Base-by-base conservation (phyloP, 2,797 vertebrate species). In the Cetoscarus ocellatus region DNA sequence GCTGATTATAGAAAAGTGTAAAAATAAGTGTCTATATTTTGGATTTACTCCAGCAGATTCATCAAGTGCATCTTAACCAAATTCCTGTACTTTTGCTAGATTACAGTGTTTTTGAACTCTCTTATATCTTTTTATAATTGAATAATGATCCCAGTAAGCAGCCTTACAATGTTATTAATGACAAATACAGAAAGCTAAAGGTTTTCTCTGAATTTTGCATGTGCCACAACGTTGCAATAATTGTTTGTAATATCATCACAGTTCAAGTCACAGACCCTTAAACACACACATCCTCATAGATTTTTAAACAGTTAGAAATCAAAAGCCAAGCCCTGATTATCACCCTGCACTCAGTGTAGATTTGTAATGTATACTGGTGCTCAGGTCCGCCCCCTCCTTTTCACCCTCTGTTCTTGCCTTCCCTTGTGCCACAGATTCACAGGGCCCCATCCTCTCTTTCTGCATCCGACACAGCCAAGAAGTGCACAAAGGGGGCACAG, bases 401-500 rank as follows among this genome's bases (percentile, higher is more conserved):
- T 77, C 67, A 59, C 65, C 57, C 67, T 67, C 61, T 70, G 47
- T 85, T 67, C 72, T 70, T 60, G 67, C 57, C 65, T 54, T 60
- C 70, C 53, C 61, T 56, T 75, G 55, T 79, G 70, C 75, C 66
- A 68, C 66, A 54, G 70, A 77, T 77, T 87, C 72, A 77, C 68
- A 63, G 74, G 76, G 83, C 82, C 80, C 76, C 83, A 51, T 86
- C 73, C 68, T 75, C 73, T 75, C 75, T 81, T 75, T 83, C 61
- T 84, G 75, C 66, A 80, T 80, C 77, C 67, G 35, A 78, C 77
- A 75, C 74, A 5, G 80, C 67, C 71, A 19, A 67, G 11, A 40
- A 82, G 75, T 58, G 64, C 75, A 91, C 75, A 85, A 83, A 88
- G 77, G 63, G 82, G 83, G 53, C 82, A 73, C 61, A 80, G 66